phyloP scores from a whole-genome alignment of 2,888 invertebrate species.

The Abrostola triplasia region DNA sequence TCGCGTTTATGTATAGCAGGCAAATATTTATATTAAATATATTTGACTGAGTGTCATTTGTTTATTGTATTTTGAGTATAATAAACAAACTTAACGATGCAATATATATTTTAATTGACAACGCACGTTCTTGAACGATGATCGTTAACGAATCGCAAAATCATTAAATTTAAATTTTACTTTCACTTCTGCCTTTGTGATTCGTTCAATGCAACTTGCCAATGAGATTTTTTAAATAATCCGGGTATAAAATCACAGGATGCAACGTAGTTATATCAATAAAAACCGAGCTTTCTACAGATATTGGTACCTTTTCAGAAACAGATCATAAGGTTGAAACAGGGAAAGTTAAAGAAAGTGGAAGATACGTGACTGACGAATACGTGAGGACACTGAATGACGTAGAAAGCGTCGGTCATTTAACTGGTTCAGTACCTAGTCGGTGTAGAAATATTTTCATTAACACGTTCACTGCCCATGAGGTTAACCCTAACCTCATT shows the following conservation, averaged over 20 bases:
- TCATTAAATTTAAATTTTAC: constrained; percentile 55
- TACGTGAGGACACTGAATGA: constrained; percentile 35
- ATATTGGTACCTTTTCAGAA: constrained; percentile 5
- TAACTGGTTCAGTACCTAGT: constrained; percentile 4
- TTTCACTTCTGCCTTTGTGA: constrained; percentile 64
- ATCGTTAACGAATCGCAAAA: constrained; percentile 34
- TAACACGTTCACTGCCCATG: too few species aligned
- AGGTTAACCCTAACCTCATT: too few species aligned
- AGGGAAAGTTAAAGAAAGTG: constrained; percentile 44
- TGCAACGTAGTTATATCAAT: neutral
- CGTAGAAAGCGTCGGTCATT: constrained; percentile 39
- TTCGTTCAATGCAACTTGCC: constrained; percentile 54
- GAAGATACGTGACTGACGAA: constrained; percentile 34
- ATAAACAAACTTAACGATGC: constrained; percentile 16
- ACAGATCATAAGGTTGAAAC: constrained; percentile 18
- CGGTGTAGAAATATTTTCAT: constrained; percentile 49
- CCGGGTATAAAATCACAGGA: neutral
- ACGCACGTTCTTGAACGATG: constrained; percentile 38
- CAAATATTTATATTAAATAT: constrained; percentile 48
- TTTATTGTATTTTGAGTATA: constrained; percentile 21
- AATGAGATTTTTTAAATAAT: constrained; percentile 25
- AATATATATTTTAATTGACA: constrained; percentile 32
- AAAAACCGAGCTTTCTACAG: neutral
- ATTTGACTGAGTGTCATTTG: constrained; percentile 28
- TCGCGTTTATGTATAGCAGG: constrained; percentile 35